Conservation (phyloP, 2,113 vertebrate genomes). For the Pseudorasbora parva region DNA sequence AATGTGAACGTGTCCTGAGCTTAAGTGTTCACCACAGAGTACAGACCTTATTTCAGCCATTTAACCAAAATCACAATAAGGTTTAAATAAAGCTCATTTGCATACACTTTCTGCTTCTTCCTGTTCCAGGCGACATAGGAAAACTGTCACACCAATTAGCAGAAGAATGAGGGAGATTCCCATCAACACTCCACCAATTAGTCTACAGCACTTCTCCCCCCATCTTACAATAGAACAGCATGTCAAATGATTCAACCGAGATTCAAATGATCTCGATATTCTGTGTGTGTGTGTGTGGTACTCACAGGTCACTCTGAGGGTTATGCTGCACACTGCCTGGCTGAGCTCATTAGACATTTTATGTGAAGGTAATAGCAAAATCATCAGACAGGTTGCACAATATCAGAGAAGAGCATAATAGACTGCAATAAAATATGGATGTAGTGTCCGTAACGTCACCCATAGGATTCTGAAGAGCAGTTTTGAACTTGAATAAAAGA, state of each 20-base stretch:
- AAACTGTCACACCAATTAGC: constrained; percentile 59
- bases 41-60: too few relatives aligned
- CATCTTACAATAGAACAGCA: too few relatives aligned
- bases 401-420: constrained; percentile 54
- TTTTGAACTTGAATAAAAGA: too few relatives aligned
- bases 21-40: too few relatives aligned
- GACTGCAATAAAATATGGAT: too few relatives aligned
- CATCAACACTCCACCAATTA: constrained; percentile 68
- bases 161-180: constrained; percentile 69
- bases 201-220: constrained; percentile 57
- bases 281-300: not conserved
- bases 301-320: constrained; percentile 71
- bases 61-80: too few relatives aligned
- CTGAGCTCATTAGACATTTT: constrained; percentile 73
- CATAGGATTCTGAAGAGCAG: too few relatives aligned
- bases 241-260: too few relatives aligned
- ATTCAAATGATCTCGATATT: too few relatives aligned
- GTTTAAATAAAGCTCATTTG: constrained; percentile 43
- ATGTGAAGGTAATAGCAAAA: constrained; percentile 74
- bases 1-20: too few relatives aligned
- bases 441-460: too few relatives aligned
- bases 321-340: constrained; percentile 67
- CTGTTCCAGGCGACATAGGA: constrained; percentile 59
- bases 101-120: constrained; percentile 36
- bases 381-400: constrained; percentile 72